Base-by-base conservation (phyloP, 35 echinoderm and acorn worm genomes). In the Apostichopus californicus region DNA sequence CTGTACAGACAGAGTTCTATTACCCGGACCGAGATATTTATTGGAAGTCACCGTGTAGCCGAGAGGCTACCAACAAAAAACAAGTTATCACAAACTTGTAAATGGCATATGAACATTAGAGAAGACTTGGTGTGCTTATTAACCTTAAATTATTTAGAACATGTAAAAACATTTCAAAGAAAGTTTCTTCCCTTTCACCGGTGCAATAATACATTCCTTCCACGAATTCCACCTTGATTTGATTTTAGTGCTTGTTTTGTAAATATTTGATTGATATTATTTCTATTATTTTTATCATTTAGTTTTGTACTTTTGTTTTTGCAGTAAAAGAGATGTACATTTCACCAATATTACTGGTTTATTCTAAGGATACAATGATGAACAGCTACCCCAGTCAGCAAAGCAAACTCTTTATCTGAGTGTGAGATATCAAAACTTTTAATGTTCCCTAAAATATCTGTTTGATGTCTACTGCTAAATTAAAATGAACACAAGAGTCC, bases 1-100 rank as follows among this genome's bases (percentile, higher is more conserved):
- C 95, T 0, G 65, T 96, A 24, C 87, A 91, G 15, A 98, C 97
- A n/a, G 97, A 98, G 64, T 98, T 96, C 72, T 98, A 96, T 72
- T 98, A 96, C 70, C 97, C 97, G 0, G 88, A 98, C 80, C 82
- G 97, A 64, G 97, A 98, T 71, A 59, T 94, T 81, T 98, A 93
- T 77, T 94, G 93, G 95, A 90, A 92, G 53, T 78, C 95, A 18
- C 57, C 95, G 10, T 96, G 95, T 82, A 59, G 81, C 6, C 78
- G 93, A 72, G 95, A 92, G 23, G 93, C 84, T 18, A 90, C 95
- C 26, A 94, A 96, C 54, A 93, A 86, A 54, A 95, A 91, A 86
- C 17, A 46, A 18, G 59, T 87, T 1, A 8, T 66, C 6, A 18
- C 64, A 17, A 12, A 83, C 7, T 46, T 83, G 17, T 83, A 20